A percentile compares a stretch with the other conserved stretches of the same genome.
phyloP scores from a whole-genome alignment of 2,888 invertebrate genomes.

The Sminthurides aquaticus region DNA sequence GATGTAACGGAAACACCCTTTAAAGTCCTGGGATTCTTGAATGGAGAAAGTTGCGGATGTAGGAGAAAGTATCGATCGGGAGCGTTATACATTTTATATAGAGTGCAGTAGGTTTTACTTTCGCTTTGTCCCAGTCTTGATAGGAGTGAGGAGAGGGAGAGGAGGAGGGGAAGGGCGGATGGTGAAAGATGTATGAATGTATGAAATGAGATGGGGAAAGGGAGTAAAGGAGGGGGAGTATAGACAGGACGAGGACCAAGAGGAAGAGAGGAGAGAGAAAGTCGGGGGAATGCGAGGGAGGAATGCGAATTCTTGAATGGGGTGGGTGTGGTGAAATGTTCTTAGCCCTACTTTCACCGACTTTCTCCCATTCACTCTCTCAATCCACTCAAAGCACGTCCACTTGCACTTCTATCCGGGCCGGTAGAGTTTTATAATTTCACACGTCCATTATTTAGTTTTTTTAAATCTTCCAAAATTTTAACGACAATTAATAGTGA shows the following conservation, averaged over 20 bases:
- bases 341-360: neutral
- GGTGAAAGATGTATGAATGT: too few species aligned
- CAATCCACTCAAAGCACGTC: neutral
- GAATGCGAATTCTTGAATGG: neutral
- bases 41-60: constrained; percentile 6
- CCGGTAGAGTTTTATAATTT: neutral
- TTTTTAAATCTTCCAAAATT: neutral
- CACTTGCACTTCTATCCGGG: neutral
- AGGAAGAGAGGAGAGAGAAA: too few species aligned
- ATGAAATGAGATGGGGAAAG: neutral
- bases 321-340: constrained; percentile 4
- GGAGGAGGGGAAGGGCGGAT: neutral
- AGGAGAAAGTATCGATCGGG: constrained; percentile 5
- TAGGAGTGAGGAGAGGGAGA: neutral
- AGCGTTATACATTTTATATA: neutral
- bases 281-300: neutral
- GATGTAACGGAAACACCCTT: too few species aligned
- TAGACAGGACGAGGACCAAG: too few species aligned
- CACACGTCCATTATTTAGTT: neutral
- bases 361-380: neutral
- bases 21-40: neutral
- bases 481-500: too few species aligned
- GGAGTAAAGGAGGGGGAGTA: neutral
- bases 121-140: neutral
- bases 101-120: neutral